These are phyloP conservation scores for Drosophila yooni DNA, from an alignment of 2,888 invertebrate species.

Conservation along the genomic window DNA sequence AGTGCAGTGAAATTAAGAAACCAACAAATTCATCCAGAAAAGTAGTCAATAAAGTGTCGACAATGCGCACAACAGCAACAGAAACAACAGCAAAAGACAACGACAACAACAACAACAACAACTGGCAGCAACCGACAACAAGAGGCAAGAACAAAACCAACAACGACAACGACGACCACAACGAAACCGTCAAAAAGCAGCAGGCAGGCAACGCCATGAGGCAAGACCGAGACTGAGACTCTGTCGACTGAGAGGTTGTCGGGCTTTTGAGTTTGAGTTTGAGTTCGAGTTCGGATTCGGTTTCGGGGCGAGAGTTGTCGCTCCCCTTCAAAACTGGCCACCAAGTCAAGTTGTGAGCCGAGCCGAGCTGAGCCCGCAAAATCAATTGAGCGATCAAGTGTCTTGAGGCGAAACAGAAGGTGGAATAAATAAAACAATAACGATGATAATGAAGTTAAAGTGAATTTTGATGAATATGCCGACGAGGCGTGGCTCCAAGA, in stretches of 20 bases:
- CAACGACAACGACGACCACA: slow-evolving; percentile 54
- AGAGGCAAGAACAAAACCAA: slow-evolving; percentile 43
- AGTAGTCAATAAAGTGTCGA: slow-evolving; percentile 83
- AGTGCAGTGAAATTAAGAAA: slow-evolving; percentile 79
- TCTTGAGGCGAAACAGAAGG: slow-evolving; percentile 85
- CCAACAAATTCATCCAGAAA: slow-evolving; percentile 83
- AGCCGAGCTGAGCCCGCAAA: slow-evolving; percentile 61
- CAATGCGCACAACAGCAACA: slow-evolving; percentile 73
- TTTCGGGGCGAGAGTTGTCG: slow-evolving; percentile 4
- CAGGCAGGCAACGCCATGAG: slow-evolving; percentile 64
- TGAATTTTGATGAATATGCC: slow-evolving; percentile 84
- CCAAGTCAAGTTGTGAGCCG: slow-evolving; percentile 26
- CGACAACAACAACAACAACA: slow-evolving; percentile 33
- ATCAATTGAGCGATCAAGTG: slow-evolving; percentile 85
- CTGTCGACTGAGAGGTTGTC: slow-evolving; percentile 14
- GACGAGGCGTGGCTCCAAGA: slow-evolving; percentile 75
- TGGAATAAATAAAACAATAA: slow-evolving; percentile 85
- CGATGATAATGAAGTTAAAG: slow-evolving; percentile 84
- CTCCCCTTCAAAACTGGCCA: slow-evolving; percentile 26
- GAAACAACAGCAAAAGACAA: slow-evolving; percentile 25
- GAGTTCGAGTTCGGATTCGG: slow-evolving; percentile 30
- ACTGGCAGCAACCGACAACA: slow-evolving; percentile 37
- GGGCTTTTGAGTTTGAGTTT: slow-evolving; percentile 24
- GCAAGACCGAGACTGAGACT: slow-evolving; percentile 27
- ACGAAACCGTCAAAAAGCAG: slow-evolving; percentile 79